Evolutionary conservation across 2,113 vertebrate species (phyloP).

Genomic region (Sprattus sprattus): DNA sequence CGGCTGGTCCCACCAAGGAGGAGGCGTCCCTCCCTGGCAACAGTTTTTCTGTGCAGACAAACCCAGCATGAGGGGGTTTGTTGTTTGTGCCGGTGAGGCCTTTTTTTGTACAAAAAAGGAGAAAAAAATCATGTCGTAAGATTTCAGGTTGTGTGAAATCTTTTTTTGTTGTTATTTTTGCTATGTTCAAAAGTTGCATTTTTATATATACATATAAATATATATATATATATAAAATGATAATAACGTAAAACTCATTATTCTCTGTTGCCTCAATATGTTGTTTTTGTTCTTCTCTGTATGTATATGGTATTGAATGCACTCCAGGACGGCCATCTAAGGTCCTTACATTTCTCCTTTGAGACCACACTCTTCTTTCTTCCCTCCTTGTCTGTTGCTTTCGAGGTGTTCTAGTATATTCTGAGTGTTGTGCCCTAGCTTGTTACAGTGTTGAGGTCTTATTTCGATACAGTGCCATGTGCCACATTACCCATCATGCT

Average conservation of each 20-base stretch:
- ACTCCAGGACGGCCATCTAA: not conserved
- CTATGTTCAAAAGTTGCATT: slow-evolving; percentile 12
- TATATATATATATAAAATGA: slow-evolving; percentile 10
- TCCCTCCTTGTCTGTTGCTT: slow-evolving; percentile 2
- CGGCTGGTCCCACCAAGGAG: not conserved
- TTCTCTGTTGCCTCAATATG: slow-evolving; percentile 9
- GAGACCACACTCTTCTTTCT: slow-evolving; percentile 6
- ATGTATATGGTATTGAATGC: slow-evolving; percentile 15
- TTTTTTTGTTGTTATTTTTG: slow-evolving; percentile 1
- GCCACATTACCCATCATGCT: not conserved
- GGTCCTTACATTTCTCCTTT: not conserved
- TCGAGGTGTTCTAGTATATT: slow-evolving; percentile 16
- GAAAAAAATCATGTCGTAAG: not conserved
- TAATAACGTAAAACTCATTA: slow-evolving; percentile 12
- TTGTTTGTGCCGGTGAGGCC: not conserved
- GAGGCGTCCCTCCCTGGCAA: not conserved
- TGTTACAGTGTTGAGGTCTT: slow-evolving; percentile 4
- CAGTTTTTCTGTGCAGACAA: not conserved
- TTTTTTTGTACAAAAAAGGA: slow-evolving; percentile 9
- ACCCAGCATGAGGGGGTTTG: not conserved
- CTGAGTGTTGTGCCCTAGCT: slow-evolving; percentile 4
- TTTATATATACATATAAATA: slow-evolving; percentile 10
- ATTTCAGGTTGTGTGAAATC: slow-evolving; percentile 1
- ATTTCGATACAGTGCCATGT: not conserved
- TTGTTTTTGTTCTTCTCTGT: slow-evolving; percentile 11